Base-by-base conservation (phyloP, 2,113 vertebrate species). In the Cepphus grylle region DNA sequence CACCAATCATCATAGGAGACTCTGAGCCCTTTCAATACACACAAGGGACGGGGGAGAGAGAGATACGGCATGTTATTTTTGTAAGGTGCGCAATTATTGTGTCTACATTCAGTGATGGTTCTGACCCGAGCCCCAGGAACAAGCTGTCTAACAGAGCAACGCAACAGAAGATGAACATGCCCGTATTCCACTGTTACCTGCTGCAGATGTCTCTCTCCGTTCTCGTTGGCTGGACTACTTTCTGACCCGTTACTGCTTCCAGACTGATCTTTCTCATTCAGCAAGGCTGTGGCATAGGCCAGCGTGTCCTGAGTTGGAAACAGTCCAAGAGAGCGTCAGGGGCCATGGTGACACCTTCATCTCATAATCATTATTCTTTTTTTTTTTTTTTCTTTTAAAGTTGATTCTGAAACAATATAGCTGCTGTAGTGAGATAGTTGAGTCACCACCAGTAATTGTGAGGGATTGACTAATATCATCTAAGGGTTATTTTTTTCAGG, bases 161-260 rank as follows among this genome's bases (percentile, higher is more conserved):
- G 2, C 19, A 40, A 5, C 20, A 81, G 65, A 71, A 72, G 56
- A 36, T 1, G 12, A 76, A 45, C 12, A 20, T 27, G 81, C 8
- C 50, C 11, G 70, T 6, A 15, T n/a, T 32, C 30, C 9, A 12
- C 4, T 15, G 17, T 26, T 98, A 99, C 99, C 99, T 99, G 99
- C 96, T 99, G 98, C 66, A 99, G 98, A 93, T 98, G 99, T 86
- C 99, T 98, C 52, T 99, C 99, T 10, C 99, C 98, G 0, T 99
- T 99, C 94, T 99, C 99, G 6, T 99, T 99, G 42, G 99, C 99
- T 6, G 99, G 99, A 79, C 99, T 99, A 88, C 99, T 98, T 82
- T 99, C 99, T 3, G 99, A 99, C 55, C 99, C 99, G 2, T 99
- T 99, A 93, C 99, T 99, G 98, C 99, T 99, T 95, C 99, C 99